Conservation (phyloP, 2,888 invertebrate genomes). For the Hirtodrosophila duncani region DNA sequence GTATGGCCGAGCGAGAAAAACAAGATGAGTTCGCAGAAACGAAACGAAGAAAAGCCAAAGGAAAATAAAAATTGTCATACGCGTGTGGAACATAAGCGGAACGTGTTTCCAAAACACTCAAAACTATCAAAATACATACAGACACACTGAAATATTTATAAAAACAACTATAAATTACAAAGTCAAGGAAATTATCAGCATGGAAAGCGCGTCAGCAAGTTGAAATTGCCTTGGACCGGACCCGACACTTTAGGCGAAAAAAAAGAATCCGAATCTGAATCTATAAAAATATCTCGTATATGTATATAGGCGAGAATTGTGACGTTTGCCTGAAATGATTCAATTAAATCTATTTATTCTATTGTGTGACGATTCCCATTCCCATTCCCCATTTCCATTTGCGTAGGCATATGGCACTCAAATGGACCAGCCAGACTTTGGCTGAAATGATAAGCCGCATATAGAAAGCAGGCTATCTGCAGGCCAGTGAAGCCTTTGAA, state of each 20-base stretch:
- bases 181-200: conserved; percentile 68
- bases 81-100: conserved; percentile 49
- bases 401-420: too few species aligned
- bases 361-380: too few species aligned
- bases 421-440: too few species aligned
- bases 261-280: conserved; percentile 12
- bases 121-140: conserved; percentile 10
- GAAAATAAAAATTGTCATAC: conserved; percentile 20
- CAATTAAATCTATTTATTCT: conserved; percentile 38
- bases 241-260: conserved; percentile 6
- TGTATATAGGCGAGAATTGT: conserved; percentile 17
- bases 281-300: neutral
- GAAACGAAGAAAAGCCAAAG: conserved; percentile 2
- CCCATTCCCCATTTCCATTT: too few species aligned
- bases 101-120: conserved; percentile 34
- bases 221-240: conserved; percentile 27
- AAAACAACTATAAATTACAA: conserved; percentile 69
- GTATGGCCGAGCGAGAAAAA: neutral
- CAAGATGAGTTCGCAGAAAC: conserved; percentile 7
- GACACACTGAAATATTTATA: conserved; percentile 32
- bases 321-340: conserved; percentile 42
- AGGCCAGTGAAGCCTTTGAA: too few species aligned
- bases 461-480: too few species aligned
- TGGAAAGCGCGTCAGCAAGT: conserved; percentile 48
- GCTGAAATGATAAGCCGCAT: too few species aligned